Evolutionary conservation across 2,113 vertebrate species (phyloP).

Genomic region (Podocnemis expansa): DNA sequence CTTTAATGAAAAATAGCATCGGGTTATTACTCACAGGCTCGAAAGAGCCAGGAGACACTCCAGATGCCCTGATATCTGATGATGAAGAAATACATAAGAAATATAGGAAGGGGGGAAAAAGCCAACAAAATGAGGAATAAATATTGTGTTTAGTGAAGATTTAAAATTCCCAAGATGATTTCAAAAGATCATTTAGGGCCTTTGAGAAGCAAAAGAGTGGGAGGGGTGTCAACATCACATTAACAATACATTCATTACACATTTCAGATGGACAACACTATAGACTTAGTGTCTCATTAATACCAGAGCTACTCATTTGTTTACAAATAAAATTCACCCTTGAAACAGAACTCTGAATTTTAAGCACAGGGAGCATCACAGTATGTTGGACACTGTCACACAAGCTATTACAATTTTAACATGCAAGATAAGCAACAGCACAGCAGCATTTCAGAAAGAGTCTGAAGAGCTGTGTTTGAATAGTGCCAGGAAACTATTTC

Average conservation of each 20-base stretch:
- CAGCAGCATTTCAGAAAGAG: neutral
- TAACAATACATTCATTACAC: slow-evolving; percentile 12
- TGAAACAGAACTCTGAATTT: slow-evolving; percentile 22
- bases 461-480: slow-evolving; percentile 11
- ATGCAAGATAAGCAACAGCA: neutral
- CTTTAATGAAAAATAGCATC: slow-evolving; percentile 58
- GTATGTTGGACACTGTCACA: slow-evolving; percentile 18
- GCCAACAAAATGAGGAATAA: slow-evolving; percentile 22
- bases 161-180: slow-evolving; percentile 14
- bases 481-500: slow-evolving; percentile 8
- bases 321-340: slow-evolving; percentile 25
- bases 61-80: slow-evolving; percentile 27
- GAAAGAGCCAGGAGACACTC: neutral
- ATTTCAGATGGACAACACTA: slow-evolving; percentile 18
- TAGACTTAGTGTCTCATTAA: slow-evolving; percentile 22
- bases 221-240: slow-evolving; percentile 2
- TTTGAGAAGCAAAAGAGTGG: neutral
- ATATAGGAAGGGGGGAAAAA: neutral
- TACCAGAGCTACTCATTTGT: slow-evolving; percentile 37
- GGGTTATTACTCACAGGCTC: slow-evolving; percentile 60
- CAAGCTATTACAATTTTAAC: neutral
- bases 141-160: neutral
- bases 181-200: slow-evolving; percentile 27
- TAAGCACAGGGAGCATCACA: slow-evolving; percentile 29
- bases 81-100: slow-evolving; percentile 42